Base-by-base conservation (phyloP, 2,797 vertebrate genomes). In the Scleropages formosus region DNA sequence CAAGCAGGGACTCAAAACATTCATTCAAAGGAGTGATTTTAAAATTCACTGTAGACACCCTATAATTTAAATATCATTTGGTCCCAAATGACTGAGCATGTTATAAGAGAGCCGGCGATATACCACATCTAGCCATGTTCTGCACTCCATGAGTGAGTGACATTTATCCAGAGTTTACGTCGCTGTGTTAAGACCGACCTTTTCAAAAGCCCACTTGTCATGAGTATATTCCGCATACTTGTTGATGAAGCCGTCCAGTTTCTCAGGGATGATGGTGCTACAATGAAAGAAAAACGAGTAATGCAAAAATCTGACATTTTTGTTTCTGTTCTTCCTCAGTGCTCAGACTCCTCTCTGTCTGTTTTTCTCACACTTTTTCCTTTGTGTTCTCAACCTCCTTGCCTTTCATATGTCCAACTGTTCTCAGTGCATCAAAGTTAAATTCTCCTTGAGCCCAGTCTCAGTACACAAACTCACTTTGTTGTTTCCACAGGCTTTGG, bases 181-280 rank as follows among this genome's bases (percentile, higher is more conserved):
- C 67, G 53, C 8, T n/a, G 18, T 24, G 7, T 47, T 3, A 74
- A 26, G 60, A 12, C 75, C 4, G 77, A 96, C 96, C 94, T 95
- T 97, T 85, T 97, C 96, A 70, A 97, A 97, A 20, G 95, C 96
- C 96, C 96, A 98, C 85, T 90, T 96, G 85, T 98, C 96, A 0
- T 97, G 96, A 0, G 95, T 96, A 75, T 95, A 95, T 84, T 98
- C 96, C 0, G 96, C 95, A 39, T 94, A 96, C 85, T 90, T 97
- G 90, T 98, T 97, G 80, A 97, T 96, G 75, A 96, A 96, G 4
- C 91, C 86, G 69, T 97, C 96, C 75, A 98, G 85, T 79, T 94
- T 95, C 89, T 98, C 96, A 0, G 96, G 96, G 81, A 98, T 96
- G 76, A 98, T 98, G 7, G 96, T 96, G 53, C 96, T 98, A 78